phyloP scores from a whole-genome alignment of 1,140 invertebrate species.

The Oryctes rhinoceros region DNA sequence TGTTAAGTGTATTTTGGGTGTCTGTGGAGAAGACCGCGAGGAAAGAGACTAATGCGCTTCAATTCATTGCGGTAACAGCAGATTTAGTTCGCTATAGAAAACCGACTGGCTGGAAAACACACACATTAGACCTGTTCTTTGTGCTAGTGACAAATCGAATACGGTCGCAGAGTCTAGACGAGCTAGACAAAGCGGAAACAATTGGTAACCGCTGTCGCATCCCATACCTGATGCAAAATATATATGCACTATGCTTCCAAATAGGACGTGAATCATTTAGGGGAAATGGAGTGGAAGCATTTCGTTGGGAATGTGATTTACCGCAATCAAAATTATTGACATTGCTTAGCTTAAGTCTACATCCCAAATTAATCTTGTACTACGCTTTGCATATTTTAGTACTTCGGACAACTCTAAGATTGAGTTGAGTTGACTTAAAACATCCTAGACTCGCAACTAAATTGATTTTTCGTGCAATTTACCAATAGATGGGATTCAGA shows the following conservation, averaged over 20 bases:
- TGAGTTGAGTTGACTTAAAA: no score
- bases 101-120: conserved; percentile 40
- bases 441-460: not conserved
- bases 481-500: not conserved
- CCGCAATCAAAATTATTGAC: no score
- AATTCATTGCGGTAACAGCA: conserved; percentile 42
- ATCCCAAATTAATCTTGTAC: no score
- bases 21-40: conserved; percentile 7
- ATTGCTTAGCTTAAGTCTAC: no score
- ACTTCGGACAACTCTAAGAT: no score
- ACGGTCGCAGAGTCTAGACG: not conserved
- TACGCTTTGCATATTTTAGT: no score
- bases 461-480: not conserved
- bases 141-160: conserved; percentile 13
- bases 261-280: no score
- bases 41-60: conserved; percentile 38
- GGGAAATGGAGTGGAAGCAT: no score
- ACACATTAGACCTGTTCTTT: conserved; percentile 37
- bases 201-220: conserved; percentile 20
- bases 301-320: no score
- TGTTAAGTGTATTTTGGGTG: not conserved
- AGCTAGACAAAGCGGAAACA: not conserved
- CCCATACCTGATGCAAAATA: not conserved
- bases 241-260: not conserved
- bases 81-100: conserved; percentile 39